Conservation (phyloP, 1,140 invertebrate genomes). For the Lucilia cuprina region DNA sequence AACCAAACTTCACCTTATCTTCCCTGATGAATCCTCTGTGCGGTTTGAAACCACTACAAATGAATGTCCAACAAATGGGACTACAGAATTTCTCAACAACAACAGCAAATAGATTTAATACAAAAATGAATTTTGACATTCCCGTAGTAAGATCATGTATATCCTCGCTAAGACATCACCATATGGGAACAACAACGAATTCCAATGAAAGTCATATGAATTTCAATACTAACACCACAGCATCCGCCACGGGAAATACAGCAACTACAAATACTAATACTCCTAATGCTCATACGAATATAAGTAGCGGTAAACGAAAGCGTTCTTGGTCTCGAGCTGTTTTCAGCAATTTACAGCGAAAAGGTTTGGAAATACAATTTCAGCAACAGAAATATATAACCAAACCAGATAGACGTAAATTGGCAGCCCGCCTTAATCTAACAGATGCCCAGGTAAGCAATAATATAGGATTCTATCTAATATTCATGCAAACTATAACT, state of each 20-base stretch:
- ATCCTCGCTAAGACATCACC: not conserved
- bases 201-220: not conserved
- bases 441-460: constrained; percentile 88
- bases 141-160: not conserved
- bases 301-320: constrained; percentile 73
- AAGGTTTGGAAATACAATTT: constrained; percentile 93
- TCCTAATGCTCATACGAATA: not conserved
- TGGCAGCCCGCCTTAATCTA: constrained; percentile 92
- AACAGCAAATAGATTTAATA: not conserved
- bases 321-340: constrained; percentile 94
- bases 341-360: constrained; percentile 91
- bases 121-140: constrained; percentile 20
- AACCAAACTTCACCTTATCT: constrained; percentile 36
- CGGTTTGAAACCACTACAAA: constrained; percentile 47
- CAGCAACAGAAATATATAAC: constrained; percentile 97
- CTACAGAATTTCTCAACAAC: constrained; percentile 3
- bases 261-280: constrained; percentile 36
- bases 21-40: constrained; percentile 46
- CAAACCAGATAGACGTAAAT: constrained; percentile 93
- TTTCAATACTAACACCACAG: constrained; percentile 7
- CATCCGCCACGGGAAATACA: constrained; percentile 46
- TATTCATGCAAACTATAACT: not conserved
- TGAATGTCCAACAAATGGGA: constrained; percentile 33
- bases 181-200: not conserved
- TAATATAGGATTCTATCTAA: not conserved